These are phyloP conservation scores for Luscinia megarhynchos DNA, from an alignment of 2,797 vertebrate genomes.

Conservation along the genomic window DNA sequence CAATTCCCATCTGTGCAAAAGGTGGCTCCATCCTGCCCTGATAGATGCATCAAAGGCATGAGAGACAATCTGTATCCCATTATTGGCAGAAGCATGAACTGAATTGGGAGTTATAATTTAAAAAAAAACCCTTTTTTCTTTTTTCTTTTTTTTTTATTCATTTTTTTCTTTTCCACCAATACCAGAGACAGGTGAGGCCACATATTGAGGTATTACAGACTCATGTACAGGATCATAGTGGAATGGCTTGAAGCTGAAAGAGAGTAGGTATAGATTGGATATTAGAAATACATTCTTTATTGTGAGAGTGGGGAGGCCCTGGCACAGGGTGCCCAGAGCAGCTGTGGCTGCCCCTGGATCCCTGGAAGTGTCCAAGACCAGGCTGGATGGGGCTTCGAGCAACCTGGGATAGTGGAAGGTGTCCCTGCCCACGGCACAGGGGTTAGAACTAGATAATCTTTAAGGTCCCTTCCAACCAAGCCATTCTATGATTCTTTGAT, in stretches of 20 bases:
- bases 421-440: fast-evolving
- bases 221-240: not conserved
- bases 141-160: fast-evolving
- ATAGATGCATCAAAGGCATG: not conserved
- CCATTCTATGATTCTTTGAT: not conserved
- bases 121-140: fast-evolving
- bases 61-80: not conserved
- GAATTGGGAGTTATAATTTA: not conserved
- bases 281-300: not conserved
- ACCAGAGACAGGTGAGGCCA: not conserved
- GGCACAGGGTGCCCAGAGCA: fast-evolving
- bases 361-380: not conserved
- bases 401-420: fast-evolving
- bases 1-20: not conserved
- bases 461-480: not conserved
- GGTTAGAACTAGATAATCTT: not conserved
- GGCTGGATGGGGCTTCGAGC: fast-evolving
- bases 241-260: not conserved
- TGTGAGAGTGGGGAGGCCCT: not conserved
- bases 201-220: not conserved
- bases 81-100: not conserved
- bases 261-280: not conserved
- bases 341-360: not conserved
- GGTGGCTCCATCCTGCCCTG: not conserved
- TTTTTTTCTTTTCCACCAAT: too few species aligned